Base-by-base conservation (phyloP, 2,797 vertebrate species). In the Enteromius mattozi region DNA sequence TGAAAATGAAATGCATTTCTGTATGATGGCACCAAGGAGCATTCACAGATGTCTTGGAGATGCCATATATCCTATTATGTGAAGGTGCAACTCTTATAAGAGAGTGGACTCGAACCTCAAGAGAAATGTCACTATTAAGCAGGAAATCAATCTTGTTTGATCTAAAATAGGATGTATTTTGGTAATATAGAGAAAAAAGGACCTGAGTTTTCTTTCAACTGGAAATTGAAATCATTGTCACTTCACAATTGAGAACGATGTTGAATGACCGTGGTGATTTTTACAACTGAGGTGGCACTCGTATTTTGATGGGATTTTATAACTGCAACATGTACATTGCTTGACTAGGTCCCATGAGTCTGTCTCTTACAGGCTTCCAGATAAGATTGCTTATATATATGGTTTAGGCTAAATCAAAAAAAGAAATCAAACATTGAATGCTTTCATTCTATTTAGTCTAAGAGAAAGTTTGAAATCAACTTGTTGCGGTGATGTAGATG, bases 51-150 rank as follows among this genome's bases (percentile, higher is more conserved):
- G 54, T 81, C 24, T 27, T 69, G 30, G 47, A 59, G 37, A 69
- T 65, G 69, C 21, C 74, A n/a, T 56, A 33, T 56, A 56, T 35
- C 21, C 51, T 77, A 77, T 59, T 59, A 59, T 59, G 74, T 59
- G 51, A 56, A 59, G 40, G 24, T 49, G 45, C 10, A 30, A 6
- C 27, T 49, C 33, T 16, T 76, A 33, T 27, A 61, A 61, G n/a
- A 24, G 56, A 59, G 13, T 76, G 27, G 27, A 47, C 51, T 70
- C 35, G 16, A 17, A 72, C 17, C 8, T 10, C 17, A 66, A 77
- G 65, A 77, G 49, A 75, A 61, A 37, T 16, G 16, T 19, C 59
- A 24, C 35, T 13, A 30, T 59, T 71, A n/a, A 14, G 37, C 59
- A 19, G 30, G 24, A 63, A 30, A 63, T 27, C 12, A 14, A 30